Percentiles rank a stretch among this genome's conserved stretches.
phyloP scores from a whole-genome alignment of 1,140 invertebrate species.

The Drosophila azteca region DNA sequence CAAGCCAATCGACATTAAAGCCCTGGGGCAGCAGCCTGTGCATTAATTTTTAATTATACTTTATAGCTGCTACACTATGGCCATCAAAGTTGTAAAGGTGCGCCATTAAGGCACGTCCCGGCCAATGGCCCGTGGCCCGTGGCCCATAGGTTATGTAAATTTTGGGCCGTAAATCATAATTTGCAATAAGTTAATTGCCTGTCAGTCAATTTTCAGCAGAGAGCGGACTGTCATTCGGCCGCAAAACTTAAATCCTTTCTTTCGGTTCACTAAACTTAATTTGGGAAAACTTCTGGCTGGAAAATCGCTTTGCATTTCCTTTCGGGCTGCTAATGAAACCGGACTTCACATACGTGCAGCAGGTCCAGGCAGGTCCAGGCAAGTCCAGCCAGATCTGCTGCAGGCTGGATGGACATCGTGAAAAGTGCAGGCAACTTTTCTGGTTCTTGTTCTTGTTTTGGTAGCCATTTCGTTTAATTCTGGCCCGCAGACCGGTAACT shows the following conservation, averaged over 20 bases:
- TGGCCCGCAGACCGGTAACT: slow-evolving; percentile 47
- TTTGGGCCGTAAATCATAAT: slow-evolving; percentile 33
- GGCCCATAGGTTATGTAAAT: slow-evolving; percentile 1
- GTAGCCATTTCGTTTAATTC: slow-evolving; percentile 50
- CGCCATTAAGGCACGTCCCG: no score
- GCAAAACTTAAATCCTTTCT: slow-evolving; percentile 50
- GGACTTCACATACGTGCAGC: slow-evolving; percentile 7
- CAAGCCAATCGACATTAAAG: slow-evolving; percentile 52
- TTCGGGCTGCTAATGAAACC: slow-evolving; percentile 48
- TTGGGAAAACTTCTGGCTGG: slow-evolving; percentile 27
- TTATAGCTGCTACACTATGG: slow-evolving; percentile 28
- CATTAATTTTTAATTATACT: slow-evolving; percentile 66
- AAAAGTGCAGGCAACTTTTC: slow-evolving; percentile 44
- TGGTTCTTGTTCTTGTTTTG: background rate
- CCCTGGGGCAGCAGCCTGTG: slow-evolving; percentile 24
- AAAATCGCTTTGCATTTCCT: slow-evolving; percentile 54
- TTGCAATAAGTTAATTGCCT: slow-evolving; percentile 32
- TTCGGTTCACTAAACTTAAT: slow-evolving; percentile 33
- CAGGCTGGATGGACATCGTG: slow-evolving; percentile 25
- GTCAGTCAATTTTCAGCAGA: slow-evolving; percentile 42
- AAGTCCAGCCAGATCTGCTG: no score
- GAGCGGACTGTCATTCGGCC: background rate
- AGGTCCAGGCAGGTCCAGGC: no score
- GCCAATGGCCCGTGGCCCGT: background rate
- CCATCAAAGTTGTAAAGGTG: background rate